Base-by-base conservation (phyloP, 2,113 vertebrate species). In the Scytalopus superciliaris region DNA sequence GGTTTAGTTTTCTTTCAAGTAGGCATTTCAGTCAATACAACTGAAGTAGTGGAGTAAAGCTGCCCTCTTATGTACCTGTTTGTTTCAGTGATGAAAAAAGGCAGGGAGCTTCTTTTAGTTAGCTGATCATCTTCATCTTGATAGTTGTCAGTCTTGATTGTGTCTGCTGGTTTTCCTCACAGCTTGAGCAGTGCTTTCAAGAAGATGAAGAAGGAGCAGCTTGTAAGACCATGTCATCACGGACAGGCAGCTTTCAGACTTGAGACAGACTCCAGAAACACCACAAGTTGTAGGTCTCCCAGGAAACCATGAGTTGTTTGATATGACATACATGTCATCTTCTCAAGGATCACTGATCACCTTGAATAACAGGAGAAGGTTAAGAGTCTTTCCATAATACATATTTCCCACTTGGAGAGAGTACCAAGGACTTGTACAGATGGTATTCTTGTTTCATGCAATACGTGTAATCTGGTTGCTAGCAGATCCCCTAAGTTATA, bases 281-380 rank as follows among this genome's bases (percentile, higher is more conserved):
- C 17, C 33, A 10, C 5, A 63, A 35, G 7, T 33, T 62, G 22
- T 45, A 6, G 27, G 42, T 30, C 24, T 30, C 64, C 30, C 42
- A 55, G 70, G 27, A 90, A 89, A 74, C 13, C 33, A 12, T 7
- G 22, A 80, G 60, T 9, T 18, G 23, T 56, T 83, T 21, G 53
- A 3, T 33, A 55, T 8, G 31, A n/a, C 0, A 0, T 45, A 42
- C 9, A 5, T 3, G 2, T 24, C 4, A 0, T 60, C 59, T 76
- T 79, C 59, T 67, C 55, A 57, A 77, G 55, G 22, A 53, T 39
- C 30, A 27, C 16, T 22, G 11, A 40, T 31, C 5, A 0, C 59
- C 28, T 47, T 37, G 62, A 63, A 62, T 19, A 64, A 55, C 5
- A 49, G 39, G 9, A 84, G 64, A 84, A 68, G 19, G 42, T 67